A percentile compares a stretch with the other conserved stretches of the same genome.
phyloP scores from a whole-genome alignment of 1,140 invertebrate genomes.

The Parasteatoda tepidariorum region DNA sequence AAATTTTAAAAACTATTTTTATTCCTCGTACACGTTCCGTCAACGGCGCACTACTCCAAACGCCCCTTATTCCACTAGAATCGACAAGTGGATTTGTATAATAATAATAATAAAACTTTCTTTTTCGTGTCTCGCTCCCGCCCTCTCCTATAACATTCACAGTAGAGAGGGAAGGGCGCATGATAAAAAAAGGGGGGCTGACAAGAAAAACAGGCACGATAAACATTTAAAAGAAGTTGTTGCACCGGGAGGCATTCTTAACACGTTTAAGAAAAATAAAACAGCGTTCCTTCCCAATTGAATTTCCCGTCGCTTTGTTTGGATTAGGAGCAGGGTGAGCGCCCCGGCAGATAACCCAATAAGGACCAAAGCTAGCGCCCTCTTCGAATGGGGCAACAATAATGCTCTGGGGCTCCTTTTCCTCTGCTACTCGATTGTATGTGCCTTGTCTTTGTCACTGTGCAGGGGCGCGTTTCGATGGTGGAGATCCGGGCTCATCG shows the following conservation, averaged over 20 bases:
- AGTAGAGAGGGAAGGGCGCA: neutral
- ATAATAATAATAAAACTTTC: conserved; percentile 26
- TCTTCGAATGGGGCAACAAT: conserved; percentile 18
- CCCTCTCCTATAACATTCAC: neutral
- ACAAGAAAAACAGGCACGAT: conserved; percentile 53
- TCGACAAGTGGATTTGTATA: conserved; percentile 35
- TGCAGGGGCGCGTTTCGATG: neutral
- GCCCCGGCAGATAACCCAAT: conserved; percentile 42
- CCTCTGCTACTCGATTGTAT: neutral
- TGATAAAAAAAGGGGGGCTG: conserved; percentile 8
- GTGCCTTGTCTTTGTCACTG: conserved; percentile 14
- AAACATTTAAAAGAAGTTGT: conserved; percentile 59
- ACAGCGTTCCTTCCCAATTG: conserved; percentile 47
- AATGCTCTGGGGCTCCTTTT: conserved; percentile 2
- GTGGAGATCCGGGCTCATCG: conserved; percentile 20
- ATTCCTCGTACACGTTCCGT: too few relatives aligned
- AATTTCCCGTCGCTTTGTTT: conserved; percentile 56
- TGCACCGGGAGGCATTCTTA: conserved; percentile 47
- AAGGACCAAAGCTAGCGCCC: conserved; percentile 5
- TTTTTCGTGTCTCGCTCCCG: neutral
- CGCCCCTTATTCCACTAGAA: neutral
- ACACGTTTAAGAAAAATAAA: conserved; percentile 58
- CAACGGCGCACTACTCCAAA: neutral
- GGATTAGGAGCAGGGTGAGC: conserved; percentile 27
- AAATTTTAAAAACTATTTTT: too few relatives aligned